Evolutionary conservation across 2,888 invertebrate species (phyloP), one percentile per base, ranked within the genome.

Genomic region (Xanthia togata): DNA sequence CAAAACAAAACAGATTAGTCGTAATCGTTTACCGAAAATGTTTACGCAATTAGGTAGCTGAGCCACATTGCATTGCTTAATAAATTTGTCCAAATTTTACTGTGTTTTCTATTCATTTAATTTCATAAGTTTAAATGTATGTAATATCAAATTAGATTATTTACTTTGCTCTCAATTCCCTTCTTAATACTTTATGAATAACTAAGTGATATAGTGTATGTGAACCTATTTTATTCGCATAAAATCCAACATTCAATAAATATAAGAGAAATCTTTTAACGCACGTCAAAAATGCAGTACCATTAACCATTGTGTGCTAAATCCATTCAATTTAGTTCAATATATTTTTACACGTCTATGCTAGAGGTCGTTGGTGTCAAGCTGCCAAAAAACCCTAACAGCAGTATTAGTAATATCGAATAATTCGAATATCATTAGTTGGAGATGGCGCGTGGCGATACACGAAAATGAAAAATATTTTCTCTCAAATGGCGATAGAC

Each of bases 381-480:
- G 47, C 70, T 68, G 60, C 63, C 71, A 79, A 50, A 77, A 65
- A 55, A 26, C 47, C n/a, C 26, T 38, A 57, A 59, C 17, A 31
- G 31, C 68, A 47, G 9, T 59, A 59, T 70, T 72, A 73, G 69
- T 76, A 76, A 44, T 44, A 44, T 44, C 44, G 44, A 44, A 44
- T 44, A 44, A 44, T 44, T 59, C 35, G 26, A 73, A 73, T 78
- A 78, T 64, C 64, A 80, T 77, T 75, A 74, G 73, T 68, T 35
- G 31, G 5, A 70, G 86, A 87, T 87, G 60, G 81, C 17, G 59
- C 83, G 87, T 86, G 87, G 44, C 63, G 87, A 85, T 83, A 78
- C 71, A 74, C 20, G 14, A 76, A 35, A 79, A 76, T 76, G 35
- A 69, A 80, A 77, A 75, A 59, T 70, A 9, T 57, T 26, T 83